Evolutionary conservation across 1,140 invertebrate genomes (phyloP), one percentile per base, ranked within the genome.

Genomic region (Trichonephila clavipes): DNA sequence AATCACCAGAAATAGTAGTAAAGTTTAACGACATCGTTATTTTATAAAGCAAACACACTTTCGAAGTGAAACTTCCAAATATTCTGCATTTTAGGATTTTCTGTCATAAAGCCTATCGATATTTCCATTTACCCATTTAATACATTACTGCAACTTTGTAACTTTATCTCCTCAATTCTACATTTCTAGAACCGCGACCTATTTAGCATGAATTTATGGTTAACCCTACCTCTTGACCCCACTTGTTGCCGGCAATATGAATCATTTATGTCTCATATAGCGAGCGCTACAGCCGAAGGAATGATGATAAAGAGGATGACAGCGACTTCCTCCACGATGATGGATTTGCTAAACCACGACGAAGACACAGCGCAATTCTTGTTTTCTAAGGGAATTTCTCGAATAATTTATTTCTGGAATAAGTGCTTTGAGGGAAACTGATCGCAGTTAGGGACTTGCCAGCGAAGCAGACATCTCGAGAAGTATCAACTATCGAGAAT

Each of bases 321-420:
- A 90, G 89, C 58, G 28, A 82, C 89, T 90, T 90, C 87, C 72
- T 34, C 82, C 58, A 90, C 12, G n/a, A 90, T 90, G 89, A 90
- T 90, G 89, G 89, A 90, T 90, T 21, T 90, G 19, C 82, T n/a
- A 77, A 34, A 40, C 16, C 72, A 34, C 28, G 86, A 24, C 14
- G 59, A 40, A n/a, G 86, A 64, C 86, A 83, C 19, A 88, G 86
- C 28, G 61, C 21, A 66, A 12, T 64, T 28, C 83, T 28, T 59
- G n/a, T 61, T 44, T 77, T 59, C 83, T 18, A 58, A 14, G 83
- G 14, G 83, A 85, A 85, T 85, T 19, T 19, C 44, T 24, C 24
- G 72, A 40, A 77, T 28, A 77, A 77, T 77, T 69, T 34, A 19
- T 18, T 34, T 77, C 72, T 77, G 34, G 34, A 40, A 34, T 7